Evolutionary conservation across 2,113 vertebrate species (phyloP), one percentile per base, ranked within the genome.

Genomic region (Hemibagrus wyckioides): DNA sequence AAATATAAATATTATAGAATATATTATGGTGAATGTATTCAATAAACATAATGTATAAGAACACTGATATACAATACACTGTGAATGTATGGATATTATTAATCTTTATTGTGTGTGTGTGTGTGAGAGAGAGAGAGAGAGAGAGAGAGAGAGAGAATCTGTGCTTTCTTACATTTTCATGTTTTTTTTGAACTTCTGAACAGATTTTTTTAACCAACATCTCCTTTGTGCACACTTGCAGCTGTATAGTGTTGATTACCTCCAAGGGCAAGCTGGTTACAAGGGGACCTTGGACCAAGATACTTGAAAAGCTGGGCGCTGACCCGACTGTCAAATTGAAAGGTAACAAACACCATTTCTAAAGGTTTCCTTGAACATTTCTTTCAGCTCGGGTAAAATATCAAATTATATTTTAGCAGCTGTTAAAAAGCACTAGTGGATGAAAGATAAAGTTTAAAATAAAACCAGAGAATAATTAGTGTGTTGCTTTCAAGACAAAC

Each of bases 201-300:
- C 14, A 19, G 14, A 30, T 54, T 48, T 54, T 80, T 30, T 79
- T 30, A 80, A 57, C 52, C 48, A 77, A 67, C 13, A 67, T 19
- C 25, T 71, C 1, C 2, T 73, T 69, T 80, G 5, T 89, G 52
- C 75, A 23, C 6, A 23, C 6, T 0, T 84, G 3, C 91, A 99
- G 98, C 52, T 98, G 97, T 75, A 94, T 99, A n/a, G 95, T 99
- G 61, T 92, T 99, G 54, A 87, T 99, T 89, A 95, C 94, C 0
- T 97, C 97, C 0, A 99, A 97, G 91, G 98, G 98, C 80, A 96
- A 94, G 65, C 93, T 95, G 10, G 41, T 96, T 84, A 93, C 96
- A 65, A 96, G 94, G 93, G 97, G 97, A 88, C 93, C 94, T 0
- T 99, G 98, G 98, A 97, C 95, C 39, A 97, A 95, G 93, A 94